Percentiles rank a stretch among this genome's conserved stretches.
These are phyloP conservation scores for Sphenodon punctatus DNA, from an alignment of 2,797 vertebrate genomes.

Conservation along the genomic window DNA sequence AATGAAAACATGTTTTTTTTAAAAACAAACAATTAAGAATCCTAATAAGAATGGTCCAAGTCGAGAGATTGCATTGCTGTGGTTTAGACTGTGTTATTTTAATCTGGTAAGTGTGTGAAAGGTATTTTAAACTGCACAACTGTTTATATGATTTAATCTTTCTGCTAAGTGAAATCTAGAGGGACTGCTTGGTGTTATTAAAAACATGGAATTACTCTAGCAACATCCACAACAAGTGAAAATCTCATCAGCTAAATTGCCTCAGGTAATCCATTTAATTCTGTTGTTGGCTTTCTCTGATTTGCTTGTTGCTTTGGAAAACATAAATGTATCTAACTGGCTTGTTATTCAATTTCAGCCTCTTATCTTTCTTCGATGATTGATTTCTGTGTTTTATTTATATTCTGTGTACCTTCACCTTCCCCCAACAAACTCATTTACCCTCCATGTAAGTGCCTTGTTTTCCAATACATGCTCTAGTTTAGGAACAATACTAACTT, in stretches of 20 bases:
- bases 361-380: neutral
- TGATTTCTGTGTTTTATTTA: too few relatives aligned
- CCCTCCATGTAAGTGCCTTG: too few relatives aligned
- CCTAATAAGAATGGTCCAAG: neutral
- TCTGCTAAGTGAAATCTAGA: neutral
- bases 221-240: neutral
- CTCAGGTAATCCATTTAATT: neutral
- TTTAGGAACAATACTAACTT: too few relatives aligned
- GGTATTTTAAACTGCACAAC: neutral
- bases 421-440: too few relatives aligned
- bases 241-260: neutral
- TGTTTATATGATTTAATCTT: neutral
- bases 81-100: neutral
- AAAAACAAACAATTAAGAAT: neutral
- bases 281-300: neutral
- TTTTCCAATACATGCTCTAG: too few relatives aligned
- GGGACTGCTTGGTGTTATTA: neutral
- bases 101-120: neutral
- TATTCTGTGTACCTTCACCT: too few relatives aligned
- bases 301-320: neutral
- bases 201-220: neutral
- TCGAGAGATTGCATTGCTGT: neutral
- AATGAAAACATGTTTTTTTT: neutral
- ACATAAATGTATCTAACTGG: neutral
- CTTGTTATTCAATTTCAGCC: neutral